These are phyloP conservation scores for Halcyon malimbica DNA, from an alignment of 2,113 vertebrate species.

Conservation along the genomic window DNA sequence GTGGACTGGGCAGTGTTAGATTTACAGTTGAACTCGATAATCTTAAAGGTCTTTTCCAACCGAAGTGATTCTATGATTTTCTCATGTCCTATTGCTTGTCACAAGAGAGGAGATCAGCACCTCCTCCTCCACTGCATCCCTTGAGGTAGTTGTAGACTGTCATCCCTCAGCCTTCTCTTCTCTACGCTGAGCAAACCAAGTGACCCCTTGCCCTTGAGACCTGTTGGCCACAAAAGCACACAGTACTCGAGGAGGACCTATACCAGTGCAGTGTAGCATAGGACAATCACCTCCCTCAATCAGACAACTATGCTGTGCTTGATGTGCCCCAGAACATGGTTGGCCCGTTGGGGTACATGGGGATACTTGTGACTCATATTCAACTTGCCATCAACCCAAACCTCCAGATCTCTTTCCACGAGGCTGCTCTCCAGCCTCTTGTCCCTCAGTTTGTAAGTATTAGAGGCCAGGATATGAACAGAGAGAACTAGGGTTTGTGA, in stretches of 20 bases:
- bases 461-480: background rate
- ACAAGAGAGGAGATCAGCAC: too few relatives aligned
- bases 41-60: too few relatives aligned
- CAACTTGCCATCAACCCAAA: background rate
- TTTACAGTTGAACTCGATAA: too few relatives aligned
- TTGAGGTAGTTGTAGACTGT: too few relatives aligned
- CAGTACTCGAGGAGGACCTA: background rate
- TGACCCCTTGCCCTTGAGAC: background rate
- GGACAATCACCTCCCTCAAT: background rate
- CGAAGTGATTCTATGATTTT: too few relatives aligned
- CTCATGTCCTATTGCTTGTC: too few relatives aligned
- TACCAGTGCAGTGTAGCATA: background rate
- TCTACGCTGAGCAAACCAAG: background rate
- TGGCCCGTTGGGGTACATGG: background rate
- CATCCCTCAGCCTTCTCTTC: too few relatives aligned
- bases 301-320: background rate
- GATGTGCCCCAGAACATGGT: background rate
- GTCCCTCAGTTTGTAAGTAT: rapidly evolving
- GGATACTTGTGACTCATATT: background rate
- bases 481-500: background rate
- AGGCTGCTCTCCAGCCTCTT: background rate
- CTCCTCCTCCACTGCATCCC: too few relatives aligned
- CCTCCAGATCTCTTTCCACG: background rate
- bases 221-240: background rate
- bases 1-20: too few relatives aligned